A percentile compares a stretch with the other conserved stretches of the same genome.
These are phyloP conservation scores for Drosophila kambysellisi DNA, from an alignment of 2,888 invertebrate genomes.

Conservation along the genomic window DNA sequence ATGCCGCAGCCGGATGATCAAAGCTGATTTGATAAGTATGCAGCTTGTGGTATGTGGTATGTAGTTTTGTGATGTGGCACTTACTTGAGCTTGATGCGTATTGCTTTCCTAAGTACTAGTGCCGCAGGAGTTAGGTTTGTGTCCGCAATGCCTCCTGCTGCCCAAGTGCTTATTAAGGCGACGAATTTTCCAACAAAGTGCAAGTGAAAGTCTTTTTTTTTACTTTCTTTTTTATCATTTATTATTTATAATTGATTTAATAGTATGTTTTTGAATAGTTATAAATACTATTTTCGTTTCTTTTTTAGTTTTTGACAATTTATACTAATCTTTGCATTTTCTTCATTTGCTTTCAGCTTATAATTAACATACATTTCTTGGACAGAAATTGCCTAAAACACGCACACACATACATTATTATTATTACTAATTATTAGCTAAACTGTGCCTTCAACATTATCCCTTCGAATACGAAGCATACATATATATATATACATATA, in stretches of 20 bases:
- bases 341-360: constrained; percentile 59
- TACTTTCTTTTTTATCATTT: constrained; percentile 33
- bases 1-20: neutral
- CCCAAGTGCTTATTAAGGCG: constrained; percentile 86
- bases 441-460: constrained; percentile 45
- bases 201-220: neutral
- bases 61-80: constrained; percentile 1
- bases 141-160: constrained; percentile 85
- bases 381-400: constrained; percentile 72
- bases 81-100: constrained; percentile 43
- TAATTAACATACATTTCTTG: constrained; percentile 54
- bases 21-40: neutral
- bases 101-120: constrained; percentile 86
- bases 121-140: constrained; percentile 85
- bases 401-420: constrained; percentile 28
- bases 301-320: constrained; percentile 61
- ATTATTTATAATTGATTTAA: constrained; percentile 62
- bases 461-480: constrained; percentile 58
- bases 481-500: constrained; percentile 25
- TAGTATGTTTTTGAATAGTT: constrained; percentile 72
- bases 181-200: constrained; percentile 84
- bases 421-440: constrained; percentile 45
- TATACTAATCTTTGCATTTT: constrained; percentile 75
- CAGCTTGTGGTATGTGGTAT: neutral
- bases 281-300: constrained; percentile 68